Evolutionary conservation across 2,888 invertebrate genomes (phyloP).

Genomic region (Caenorhabditis drosophilae): DNA sequence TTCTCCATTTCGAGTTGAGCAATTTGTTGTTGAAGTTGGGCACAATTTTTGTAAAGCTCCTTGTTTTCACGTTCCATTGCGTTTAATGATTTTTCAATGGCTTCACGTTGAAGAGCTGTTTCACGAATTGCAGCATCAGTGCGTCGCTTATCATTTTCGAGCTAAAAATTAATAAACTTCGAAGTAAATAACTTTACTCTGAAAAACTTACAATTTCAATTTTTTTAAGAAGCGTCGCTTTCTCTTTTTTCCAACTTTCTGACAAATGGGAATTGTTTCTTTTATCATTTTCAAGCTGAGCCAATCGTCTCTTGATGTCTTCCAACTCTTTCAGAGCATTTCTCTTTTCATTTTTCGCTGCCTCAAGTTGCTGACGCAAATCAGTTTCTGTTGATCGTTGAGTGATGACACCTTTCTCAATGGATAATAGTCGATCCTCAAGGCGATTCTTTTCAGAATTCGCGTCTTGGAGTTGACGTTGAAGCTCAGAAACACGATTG

Average conservation of each 20-base stretch:
- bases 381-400: conserved; percentile 61
- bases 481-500: conserved; percentile 62
- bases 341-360: conserved; percentile 64
- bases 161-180: conserved; percentile 39
- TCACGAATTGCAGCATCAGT: conserved; percentile 67
- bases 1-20: conserved; percentile 69
- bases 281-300: conserved; percentile 59
- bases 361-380: conserved; percentile 62
- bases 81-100: conserved; percentile 68
- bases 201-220: conserved; percentile 60
- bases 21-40: conserved; percentile 68
- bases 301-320: conserved; percentile 58
- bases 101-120: conserved; percentile 67
- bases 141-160: conserved; percentile 65
- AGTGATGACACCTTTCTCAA: conserved; percentile 63
- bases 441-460: conserved; percentile 64
- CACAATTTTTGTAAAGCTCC: conserved; percentile 69
- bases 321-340: conserved; percentile 55
- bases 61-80: conserved; percentile 68
- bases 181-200: neutral
- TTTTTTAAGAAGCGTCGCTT: conserved; percentile 61
- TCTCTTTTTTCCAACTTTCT: conserved; percentile 67
- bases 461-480: conserved; percentile 65
- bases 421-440: conserved; percentile 60
- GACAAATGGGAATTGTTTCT: conserved; percentile 48